These are phyloP conservation scores for Cactoblastis cactorum DNA, from an alignment of 2,888 invertebrate species.

Conservation along the genomic window DNA sequence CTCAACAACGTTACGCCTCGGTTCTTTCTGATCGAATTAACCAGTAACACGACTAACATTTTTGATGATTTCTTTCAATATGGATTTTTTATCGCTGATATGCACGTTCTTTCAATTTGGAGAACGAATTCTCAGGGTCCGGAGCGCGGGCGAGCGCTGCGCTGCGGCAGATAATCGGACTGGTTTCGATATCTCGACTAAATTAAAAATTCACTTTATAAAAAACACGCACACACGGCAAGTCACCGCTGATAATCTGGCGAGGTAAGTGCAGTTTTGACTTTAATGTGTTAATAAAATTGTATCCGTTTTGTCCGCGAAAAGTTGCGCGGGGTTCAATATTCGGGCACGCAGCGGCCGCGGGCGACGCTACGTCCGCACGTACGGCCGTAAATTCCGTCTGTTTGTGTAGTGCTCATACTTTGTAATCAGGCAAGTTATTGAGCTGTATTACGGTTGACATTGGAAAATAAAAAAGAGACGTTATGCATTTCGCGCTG, in stretches of 20 bases:
- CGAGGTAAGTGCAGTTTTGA: conserved; percentile 74
- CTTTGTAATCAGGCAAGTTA: conserved; percentile 20
- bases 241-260: conserved; percentile 71
- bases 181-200: conserved; percentile 68
- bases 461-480: conserved; percentile 5
- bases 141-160: conserved; percentile 36
- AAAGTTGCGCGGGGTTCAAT: conserved; percentile 41
- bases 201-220: conserved; percentile 47
- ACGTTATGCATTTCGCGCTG: conserved; percentile 20
- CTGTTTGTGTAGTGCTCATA: conserved; percentile 24
- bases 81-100: conserved; percentile 28
- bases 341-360: conserved; percentile 39
- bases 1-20: background rate
- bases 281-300: conserved; percentile 78
- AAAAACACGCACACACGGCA: conserved; percentile 58
- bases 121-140: conserved; percentile 45
- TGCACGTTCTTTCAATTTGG: conserved; percentile 50
- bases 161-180: conserved; percentile 66
- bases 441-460: conserved; percentile 13
- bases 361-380: conserved; percentile 27
- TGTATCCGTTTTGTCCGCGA: conserved; percentile 72
- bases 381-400: conserved; percentile 29
- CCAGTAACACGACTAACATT: background rate
- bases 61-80: background rate
- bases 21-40: background rate